phyloP scores from a whole-genome alignment of 2,797 vertebrate genomes.

The Gymnodraco acuticeps region DNA sequence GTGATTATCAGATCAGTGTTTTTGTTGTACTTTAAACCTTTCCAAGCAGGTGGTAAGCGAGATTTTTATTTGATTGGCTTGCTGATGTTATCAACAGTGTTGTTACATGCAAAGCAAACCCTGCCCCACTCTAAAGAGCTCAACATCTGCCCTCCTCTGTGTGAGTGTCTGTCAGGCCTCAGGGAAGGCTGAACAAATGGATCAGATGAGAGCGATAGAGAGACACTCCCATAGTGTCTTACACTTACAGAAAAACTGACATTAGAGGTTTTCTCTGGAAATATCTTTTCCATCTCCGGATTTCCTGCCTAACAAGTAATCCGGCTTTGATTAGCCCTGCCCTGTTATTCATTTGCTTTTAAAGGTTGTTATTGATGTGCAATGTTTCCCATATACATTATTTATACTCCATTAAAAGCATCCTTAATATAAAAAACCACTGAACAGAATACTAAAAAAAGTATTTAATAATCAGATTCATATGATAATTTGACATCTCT shows the following conservation, averaged over 20 bases:
- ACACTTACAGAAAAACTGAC: neutral
- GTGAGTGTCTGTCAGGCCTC: constrained; percentile 34
- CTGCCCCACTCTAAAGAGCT: neutral
- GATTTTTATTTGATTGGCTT: constrained; percentile 12
- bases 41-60: constrained; percentile 22
- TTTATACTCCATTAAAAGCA: neutral
- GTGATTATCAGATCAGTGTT: neutral
- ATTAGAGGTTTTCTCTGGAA: too few species aligned
- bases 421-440: too few species aligned
- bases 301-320: neutral
- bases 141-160: constrained; percentile 39
- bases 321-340: too few species aligned
- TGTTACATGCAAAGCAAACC: constrained; percentile 24
- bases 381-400: neutral
- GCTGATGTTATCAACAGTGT: constrained; percentile 38
- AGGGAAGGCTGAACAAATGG: constrained; percentile 20
- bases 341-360: neutral
- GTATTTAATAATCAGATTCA: neutral
- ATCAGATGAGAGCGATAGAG: constrained; percentile 35
- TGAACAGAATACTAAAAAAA: neutral
- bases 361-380: neutral
- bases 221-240: constrained; percentile 6
- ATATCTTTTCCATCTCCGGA: too few species aligned
- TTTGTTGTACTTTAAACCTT: constrained; percentile 16
- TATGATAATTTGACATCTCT: neutral